Evolutionary conservation across 2,113 vertebrate genomes (phyloP), one percentile per base, ranked within the genome.

Genomic region (Ochotona curzoniae): DNA sequence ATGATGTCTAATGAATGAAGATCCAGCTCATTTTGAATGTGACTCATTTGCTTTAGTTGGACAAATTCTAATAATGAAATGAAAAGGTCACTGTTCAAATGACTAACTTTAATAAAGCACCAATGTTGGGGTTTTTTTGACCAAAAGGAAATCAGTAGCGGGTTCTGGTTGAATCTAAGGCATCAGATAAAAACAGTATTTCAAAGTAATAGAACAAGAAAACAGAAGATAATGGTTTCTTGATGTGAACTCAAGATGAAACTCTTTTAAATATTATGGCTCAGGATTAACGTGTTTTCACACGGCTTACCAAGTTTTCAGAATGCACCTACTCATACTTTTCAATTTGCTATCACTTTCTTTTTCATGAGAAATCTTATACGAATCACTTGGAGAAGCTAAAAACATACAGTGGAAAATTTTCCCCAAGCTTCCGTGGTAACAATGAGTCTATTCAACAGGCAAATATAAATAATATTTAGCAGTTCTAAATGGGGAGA

Each of bases 391-490:
- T 85, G 17, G 20, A 95, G 54, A 70, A 96, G 92, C 47, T 69
- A 94, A 91, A 96, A 94, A 90, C 88, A 89, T 83, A 66, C n/a
- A 44, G 70, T 63, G 51, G 71, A 96, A 87, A 61, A 73, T 63
- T 76, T 21, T 82, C 80, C 28, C 60, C 1, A 1, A 51, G 61
- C 91, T 9, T 57, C 20, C 61, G 79, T 89, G 88, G 76, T 91
- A 49, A 96, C 70, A 95, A 93, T 51, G 93, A 88, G 89, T 76
- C 64, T 93, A 94, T 74, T 93, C 84, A 93, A 87, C 44, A 35
- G 78, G 74, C 71, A 96, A 95, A 95, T 95, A 30, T 84, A 87
- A 94, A 97, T 95, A 84, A 18, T 30, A 61, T 94, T 93, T 93
- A 92, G 86, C 44, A 91, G 92, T 92, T 91, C 95, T 96, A 94